phyloP scores from a whole-genome alignment of 2,888 invertebrate genomes.

The Cylloceria caligata region DNA sequence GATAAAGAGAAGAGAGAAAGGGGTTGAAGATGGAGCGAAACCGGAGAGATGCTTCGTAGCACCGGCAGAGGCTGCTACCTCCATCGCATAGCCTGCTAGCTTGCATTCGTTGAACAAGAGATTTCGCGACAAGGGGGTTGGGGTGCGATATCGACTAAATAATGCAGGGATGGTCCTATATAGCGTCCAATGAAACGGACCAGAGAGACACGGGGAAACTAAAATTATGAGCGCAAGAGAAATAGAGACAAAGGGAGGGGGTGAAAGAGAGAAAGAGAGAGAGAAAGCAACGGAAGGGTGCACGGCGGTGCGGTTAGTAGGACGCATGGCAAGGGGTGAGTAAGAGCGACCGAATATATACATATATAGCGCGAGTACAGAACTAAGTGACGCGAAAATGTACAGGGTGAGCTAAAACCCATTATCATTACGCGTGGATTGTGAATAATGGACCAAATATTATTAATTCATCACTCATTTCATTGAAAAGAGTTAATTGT shows the following conservation, averaged over 20 bases:
- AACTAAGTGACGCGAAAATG: conserved; percentile 35
- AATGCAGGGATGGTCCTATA: conserved; percentile 74
- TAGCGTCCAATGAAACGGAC: conserved; percentile 46
- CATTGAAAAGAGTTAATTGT: no score
- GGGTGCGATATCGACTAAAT: conserved; percentile 79
- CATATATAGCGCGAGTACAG: background rate
- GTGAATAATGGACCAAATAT: no score
- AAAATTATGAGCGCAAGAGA: background rate
- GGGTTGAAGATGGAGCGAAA: conserved; percentile 35
- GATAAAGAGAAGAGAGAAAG: conserved; percentile 29
- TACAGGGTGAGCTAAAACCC: conserved; percentile 33
- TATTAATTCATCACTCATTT: no score
- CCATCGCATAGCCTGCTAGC: conserved; percentile 47
- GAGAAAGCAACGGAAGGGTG: conserved; percentile 13
- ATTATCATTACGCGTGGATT: no score
- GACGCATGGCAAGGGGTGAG: conserved; percentile 16
- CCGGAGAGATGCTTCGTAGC: conserved; percentile 66
- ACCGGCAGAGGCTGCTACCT: conserved; percentile 35
- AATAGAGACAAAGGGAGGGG: conserved; percentile 11
- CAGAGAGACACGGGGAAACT: conserved; percentile 14
- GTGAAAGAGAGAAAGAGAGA: conserved; percentile 29
- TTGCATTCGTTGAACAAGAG: conserved; percentile 58
- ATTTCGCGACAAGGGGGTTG: conserved; percentile 57
- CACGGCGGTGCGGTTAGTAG: conserved; percentile 53
- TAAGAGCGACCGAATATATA: conserved; percentile 44